phyloP scores from a whole-genome alignment of 1,140 invertebrate species.

The Ceratina japonica region DNA sequence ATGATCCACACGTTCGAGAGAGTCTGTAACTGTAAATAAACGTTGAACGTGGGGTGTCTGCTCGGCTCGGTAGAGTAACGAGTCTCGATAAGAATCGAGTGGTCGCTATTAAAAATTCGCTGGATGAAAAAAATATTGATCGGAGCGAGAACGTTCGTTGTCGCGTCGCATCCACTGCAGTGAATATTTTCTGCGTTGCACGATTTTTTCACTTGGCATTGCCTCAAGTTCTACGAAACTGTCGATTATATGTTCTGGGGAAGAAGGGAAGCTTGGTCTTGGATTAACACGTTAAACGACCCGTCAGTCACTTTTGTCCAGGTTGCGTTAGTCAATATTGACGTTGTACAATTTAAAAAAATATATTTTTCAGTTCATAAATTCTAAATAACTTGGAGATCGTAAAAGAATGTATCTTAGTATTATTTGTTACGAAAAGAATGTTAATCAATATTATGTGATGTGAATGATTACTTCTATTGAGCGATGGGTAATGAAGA shows the following conservation, averaged over 20 bases:
- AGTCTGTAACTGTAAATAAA: conserved; percentile 8
- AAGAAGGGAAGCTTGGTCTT: conserved; percentile 45
- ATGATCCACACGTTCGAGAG: neutral
- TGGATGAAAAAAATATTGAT: neutral
- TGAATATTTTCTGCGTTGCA: conserved; percentile 4
- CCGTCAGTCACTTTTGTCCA: too few species aligned
- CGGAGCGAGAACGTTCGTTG: too few species aligned
- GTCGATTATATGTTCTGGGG: conserved; percentile 27
- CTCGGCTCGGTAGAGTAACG: neutral
- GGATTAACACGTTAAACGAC: too few species aligned
- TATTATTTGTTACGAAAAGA: too few species aligned
- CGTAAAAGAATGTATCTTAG: too few species aligned
- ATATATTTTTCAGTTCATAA: too few species aligned
- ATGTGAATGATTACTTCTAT: too few species aligned
- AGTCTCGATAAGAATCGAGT: neutral
- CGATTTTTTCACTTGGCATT: neutral
- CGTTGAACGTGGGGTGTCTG: neutral
- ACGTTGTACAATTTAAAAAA: too few species aligned
- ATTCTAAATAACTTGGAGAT: too few species aligned
- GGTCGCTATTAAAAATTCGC: conserved; percentile 8
- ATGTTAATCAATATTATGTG: too few species aligned
- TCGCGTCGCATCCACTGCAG: neutral
- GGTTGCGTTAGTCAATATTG: too few species aligned
- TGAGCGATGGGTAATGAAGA: too few species aligned
- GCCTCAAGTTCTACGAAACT: conserved; percentile 11